Percentiles rank a stretch among this genome's conserved stretches.
Evolutionary conservation across 2,888 invertebrate species (phyloP).

Genomic region (Beris morrisii): DNA sequence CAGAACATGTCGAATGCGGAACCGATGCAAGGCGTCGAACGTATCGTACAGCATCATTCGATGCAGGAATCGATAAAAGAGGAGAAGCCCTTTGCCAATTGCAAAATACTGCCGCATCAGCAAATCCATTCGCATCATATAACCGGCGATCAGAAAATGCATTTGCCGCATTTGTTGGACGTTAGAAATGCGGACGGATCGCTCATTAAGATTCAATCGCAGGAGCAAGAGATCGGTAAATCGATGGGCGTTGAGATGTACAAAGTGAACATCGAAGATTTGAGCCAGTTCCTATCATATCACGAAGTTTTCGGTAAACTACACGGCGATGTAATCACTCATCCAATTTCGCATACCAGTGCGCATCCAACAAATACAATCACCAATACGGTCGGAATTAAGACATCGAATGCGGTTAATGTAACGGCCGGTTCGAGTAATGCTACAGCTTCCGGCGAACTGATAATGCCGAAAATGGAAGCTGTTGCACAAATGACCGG

Average conservation of each 20-base stretch:
- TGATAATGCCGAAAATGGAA: slow-evolving; percentile 56
- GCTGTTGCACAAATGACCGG: slow-evolving; percentile 44
- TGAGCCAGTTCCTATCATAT: slow-evolving; percentile 80
- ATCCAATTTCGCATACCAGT: slow-evolving; percentile 59
- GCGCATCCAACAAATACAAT: slow-evolving; percentile 44
- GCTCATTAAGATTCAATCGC: slow-evolving; percentile 65
- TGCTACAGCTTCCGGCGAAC: slow-evolving; percentile 44
- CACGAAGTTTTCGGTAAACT: slow-evolving; percentile 82
- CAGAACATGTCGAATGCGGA: slow-evolving; percentile 44
- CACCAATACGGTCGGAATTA: slow-evolving; percentile 38
- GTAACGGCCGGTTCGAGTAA: slow-evolving; percentile 43
- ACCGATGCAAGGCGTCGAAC: slow-evolving; percentile 37
- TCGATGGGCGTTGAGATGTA: slow-evolving; percentile 67
- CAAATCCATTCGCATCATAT: slow-evolving; percentile 36
- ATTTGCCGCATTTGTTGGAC: slow-evolving; percentile 58
- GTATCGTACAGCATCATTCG: neutral
- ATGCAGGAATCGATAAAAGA: slow-evolving; percentile 34
- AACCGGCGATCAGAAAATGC: slow-evolving; percentile 37
- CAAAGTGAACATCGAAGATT: slow-evolving; percentile 81
- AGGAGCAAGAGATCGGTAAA: slow-evolving; percentile 59
- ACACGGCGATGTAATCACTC: slow-evolving; percentile 54
- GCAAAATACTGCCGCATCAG: slow-evolving; percentile 33
- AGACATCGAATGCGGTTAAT: slow-evolving; percentile 44
- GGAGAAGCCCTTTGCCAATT: slow-evolving; percentile 37
- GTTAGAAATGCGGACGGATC: slow-evolving; percentile 69